Conservation (phyloP, 2,888 invertebrate genomes). For the Sycophila texana region DNA sequence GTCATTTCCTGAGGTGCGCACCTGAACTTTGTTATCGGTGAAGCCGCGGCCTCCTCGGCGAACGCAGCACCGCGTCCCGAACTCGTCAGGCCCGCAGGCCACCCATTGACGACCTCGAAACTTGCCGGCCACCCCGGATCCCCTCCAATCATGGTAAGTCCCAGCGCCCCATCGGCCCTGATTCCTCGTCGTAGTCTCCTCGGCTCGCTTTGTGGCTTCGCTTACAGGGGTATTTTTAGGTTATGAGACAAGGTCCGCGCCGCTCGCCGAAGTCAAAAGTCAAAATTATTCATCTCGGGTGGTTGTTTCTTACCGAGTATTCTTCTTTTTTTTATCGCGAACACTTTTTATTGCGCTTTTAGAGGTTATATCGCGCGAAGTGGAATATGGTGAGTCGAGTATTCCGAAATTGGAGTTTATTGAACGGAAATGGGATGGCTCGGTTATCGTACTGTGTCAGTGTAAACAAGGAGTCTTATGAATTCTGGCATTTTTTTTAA, state of each 20-base stretch:
- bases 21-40: slow-evolving; percentile 42
- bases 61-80: not conserved
- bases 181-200: not conserved
- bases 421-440: not conserved
- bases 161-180: not conserved
- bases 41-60: slow-evolving; percentile 3
- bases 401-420: not conserved
- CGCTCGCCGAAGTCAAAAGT: not conserved
- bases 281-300: not conserved
- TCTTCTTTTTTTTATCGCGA: not conserved
- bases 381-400: not conserved
- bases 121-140: not conserved
- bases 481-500: not conserved
- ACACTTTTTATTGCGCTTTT: not conserved
- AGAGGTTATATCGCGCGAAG: not conserved
- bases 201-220: not conserved
- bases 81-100: not conserved
- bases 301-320: not conserved
- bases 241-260: not conserved
- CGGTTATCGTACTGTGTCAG: not conserved
- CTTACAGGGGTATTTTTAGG: not conserved
- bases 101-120: not conserved
- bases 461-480: not conserved
- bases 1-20: slow-evolving; percentile 48
- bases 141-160: slow-evolving; percentile 37